Percentiles rank a stretch among this genome's conserved stretches.
These are phyloP conservation scores for Notocelia uddmanniana DNA, from an alignment of 2,888 invertebrate species.

Conservation along the genomic window DNA sequence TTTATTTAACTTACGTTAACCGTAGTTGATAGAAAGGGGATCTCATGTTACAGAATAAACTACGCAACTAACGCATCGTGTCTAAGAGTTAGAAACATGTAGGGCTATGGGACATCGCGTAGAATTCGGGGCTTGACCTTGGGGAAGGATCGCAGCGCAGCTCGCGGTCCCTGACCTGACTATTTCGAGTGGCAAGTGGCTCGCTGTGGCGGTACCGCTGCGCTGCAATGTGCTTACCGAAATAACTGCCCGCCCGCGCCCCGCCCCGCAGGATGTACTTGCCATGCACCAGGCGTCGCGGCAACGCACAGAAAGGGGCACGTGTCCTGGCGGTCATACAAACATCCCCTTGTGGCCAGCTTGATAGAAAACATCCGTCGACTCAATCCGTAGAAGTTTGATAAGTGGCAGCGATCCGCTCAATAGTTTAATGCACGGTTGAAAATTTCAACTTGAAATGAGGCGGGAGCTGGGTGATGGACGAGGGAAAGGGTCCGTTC, in stretches of 20 bases:
- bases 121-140: conserved; percentile 82
- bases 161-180: conserved; percentile 85
- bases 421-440: conserved; percentile 77
- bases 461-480: conserved; percentile 70
- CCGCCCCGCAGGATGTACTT: conserved; percentile 70
- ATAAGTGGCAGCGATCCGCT: conserved; percentile 68
- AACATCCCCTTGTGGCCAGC: conserved; percentile 60
- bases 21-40: background rate
- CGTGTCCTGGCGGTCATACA: conserved; percentile 65
- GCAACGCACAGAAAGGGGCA: conserved; percentile 66
- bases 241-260: conserved; percentile 76
- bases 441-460: conserved; percentile 74
- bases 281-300: conserved; percentile 70
- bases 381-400: conserved; percentile 52
- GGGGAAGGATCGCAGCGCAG: conserved; percentile 82
- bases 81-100: conserved; percentile 23
- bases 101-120: conserved; percentile 56
- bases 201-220: conserved; percentile 70
- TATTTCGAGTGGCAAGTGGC: conserved; percentile 86
- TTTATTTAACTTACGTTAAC: no score
- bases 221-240: conserved; percentile 85
- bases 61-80: background rate
- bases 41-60: background rate
- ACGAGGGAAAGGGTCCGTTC: conserved; percentile 83
- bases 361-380: conserved; percentile 51